phyloP scores from a whole-genome alignment of 1,140 invertebrate species.

The Oreohelix idahoensis region DNA sequence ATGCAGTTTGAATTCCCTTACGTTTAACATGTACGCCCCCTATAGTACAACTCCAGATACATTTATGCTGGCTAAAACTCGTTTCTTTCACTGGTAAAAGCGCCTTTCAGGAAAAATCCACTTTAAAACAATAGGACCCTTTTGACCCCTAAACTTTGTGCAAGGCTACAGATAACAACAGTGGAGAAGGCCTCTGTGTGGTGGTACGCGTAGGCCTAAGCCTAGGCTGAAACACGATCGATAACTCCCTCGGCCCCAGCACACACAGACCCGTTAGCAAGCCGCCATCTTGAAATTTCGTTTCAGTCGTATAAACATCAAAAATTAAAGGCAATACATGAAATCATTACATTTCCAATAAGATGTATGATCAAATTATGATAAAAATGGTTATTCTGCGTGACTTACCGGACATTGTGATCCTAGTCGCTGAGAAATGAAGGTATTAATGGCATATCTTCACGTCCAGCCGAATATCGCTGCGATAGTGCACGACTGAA shows the following conservation, averaged over 20 bases:
- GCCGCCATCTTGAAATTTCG: constrained; percentile 35
- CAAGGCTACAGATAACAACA: constrained; percentile 18
- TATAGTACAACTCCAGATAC: no score
- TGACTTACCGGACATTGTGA: constrained; percentile 32
- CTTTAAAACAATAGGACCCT: no score
- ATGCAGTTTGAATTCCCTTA: no score
- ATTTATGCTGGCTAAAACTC: no score
- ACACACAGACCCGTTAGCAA: constrained; percentile 31
- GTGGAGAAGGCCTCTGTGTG: background rate
- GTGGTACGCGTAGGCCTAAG: constrained; percentile 16
- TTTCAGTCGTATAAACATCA: background rate
- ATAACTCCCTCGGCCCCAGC: constrained; percentile 19
- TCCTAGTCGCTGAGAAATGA: background rate
- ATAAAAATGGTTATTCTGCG: background rate
- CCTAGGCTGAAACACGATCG: constrained; percentile 25
- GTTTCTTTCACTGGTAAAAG: no score
- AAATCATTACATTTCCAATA: background rate
- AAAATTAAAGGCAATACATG: background rate
- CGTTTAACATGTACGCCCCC: no score
- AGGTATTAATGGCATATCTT: constrained; percentile 5
- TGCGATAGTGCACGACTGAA: background rate
- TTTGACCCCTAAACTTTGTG: background rate
- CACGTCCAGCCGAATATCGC: background rate
- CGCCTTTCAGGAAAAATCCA: no score
- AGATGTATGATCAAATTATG: background rate